These are phyloP conservation scores for Leptopilina syphax DNA, from an alignment of 2,888 invertebrate genomes.

Conservation along the genomic window DNA sequence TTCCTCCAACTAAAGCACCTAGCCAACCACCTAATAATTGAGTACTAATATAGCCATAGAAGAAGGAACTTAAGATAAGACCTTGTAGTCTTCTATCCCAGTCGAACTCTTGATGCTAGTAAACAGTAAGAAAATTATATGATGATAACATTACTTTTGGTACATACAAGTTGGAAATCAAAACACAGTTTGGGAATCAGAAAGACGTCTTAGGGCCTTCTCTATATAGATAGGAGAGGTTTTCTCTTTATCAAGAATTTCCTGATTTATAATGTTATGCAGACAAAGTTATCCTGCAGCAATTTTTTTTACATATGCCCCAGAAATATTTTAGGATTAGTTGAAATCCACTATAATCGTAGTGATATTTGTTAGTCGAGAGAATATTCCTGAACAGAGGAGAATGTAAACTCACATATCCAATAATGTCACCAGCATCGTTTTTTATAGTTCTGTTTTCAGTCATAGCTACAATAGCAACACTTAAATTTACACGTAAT, in stretches of 20 bases:
- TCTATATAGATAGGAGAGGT: too few relatives aligned
- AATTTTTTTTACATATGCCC: neutral
- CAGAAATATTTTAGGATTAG: too few relatives aligned
- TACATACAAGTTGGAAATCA: too few relatives aligned
- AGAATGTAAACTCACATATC: conserved; percentile 77
- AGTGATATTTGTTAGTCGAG: neutral
- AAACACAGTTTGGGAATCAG: too few relatives aligned
- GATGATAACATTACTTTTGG: too few relatives aligned
- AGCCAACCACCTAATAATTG: conserved; percentile 91
- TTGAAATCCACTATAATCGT: too few relatives aligned
- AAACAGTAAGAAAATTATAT: conserved; percentile 17
- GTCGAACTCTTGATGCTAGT: conserved; percentile 85
- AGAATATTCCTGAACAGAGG: too few relatives aligned
- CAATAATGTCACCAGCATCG: conserved; percentile 81
- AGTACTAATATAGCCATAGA: conserved; percentile 92
- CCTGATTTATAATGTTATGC: too few relatives aligned
- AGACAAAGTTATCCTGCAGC: too few relatives aligned
- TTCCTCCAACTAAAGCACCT: conserved; percentile 90
- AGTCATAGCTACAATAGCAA: conserved; percentile 96
- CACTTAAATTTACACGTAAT: conserved; percentile 91
- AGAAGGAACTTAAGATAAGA: conserved; percentile 89
- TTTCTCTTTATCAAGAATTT: too few relatives aligned
- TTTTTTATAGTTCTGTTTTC: conserved; percentile 81
- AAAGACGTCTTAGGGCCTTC: too few relatives aligned
- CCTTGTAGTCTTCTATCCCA: conserved; percentile 90